Percentiles rank a stretch among this genome's conserved stretches.
Evolutionary conservation across 2,888 invertebrate genomes (phyloP).

Genomic region (Drosophila sordidula): DNA sequence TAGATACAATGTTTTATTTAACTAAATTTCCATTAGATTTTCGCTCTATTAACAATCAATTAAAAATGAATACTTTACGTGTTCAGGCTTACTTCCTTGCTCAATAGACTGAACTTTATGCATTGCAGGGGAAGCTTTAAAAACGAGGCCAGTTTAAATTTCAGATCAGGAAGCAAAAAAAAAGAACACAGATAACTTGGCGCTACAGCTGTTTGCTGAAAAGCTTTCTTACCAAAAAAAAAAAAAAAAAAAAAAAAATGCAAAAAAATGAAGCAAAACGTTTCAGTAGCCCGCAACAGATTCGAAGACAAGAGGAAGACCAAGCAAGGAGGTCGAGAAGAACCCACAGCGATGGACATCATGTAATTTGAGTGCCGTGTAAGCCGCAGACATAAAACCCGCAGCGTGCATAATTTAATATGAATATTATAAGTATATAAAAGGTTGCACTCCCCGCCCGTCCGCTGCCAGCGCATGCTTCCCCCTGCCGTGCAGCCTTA

Average conservation of each 20-base stretch:
- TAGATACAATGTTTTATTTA: background rate
- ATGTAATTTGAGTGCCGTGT: conserved; percentile 76
- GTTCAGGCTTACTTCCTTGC: conserved; percentile 1
- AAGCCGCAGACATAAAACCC: conserved; percentile 71
- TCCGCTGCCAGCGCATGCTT: background rate
- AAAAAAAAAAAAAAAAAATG: conserved; percentile 13
- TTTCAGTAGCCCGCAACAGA: conserved; percentile 12
- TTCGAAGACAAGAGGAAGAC: conserved; percentile 13
- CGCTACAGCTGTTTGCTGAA: conserved; percentile 16
- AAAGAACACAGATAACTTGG: background rate
- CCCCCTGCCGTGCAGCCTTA: conserved; percentile 37
- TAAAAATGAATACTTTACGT: background rate
- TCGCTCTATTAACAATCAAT: background rate
- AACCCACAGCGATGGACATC: conserved; percentile 25
- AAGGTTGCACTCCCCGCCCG: conserved; percentile 12
- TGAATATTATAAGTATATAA: conserved; percentile 70
- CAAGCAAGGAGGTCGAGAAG: conserved; percentile 24
- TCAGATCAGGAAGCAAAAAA: conserved; percentile 32
- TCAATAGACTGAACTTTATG: background rate
- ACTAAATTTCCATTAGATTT: background rate
- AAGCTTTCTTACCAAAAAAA: conserved; percentile 15
- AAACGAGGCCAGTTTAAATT: conserved; percentile 4
- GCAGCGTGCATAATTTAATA: conserved; percentile 75
- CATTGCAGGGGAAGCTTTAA: conserved; percentile 1
- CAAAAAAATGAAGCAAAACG: conserved; percentile 1